Evolutionary conservation across 92 coral and sea anemone species (phyloP), one percentile per base, ranked within the genome.

Genomic region (Metridium senile): DNA sequence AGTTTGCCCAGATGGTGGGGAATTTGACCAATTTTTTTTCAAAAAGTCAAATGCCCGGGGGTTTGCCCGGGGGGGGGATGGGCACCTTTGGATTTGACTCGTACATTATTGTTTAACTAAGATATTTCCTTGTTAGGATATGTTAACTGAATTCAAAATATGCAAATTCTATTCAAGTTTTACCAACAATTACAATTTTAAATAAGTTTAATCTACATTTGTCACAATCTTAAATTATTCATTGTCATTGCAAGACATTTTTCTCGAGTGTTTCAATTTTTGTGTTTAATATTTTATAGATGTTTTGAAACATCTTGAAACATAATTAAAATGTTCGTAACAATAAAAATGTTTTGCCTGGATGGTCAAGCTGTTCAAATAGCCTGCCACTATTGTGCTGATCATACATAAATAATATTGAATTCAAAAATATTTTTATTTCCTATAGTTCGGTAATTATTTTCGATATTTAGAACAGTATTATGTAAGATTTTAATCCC

Each of bases 281-380:
- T 59, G 11, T 59, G 11, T 22, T 8, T 19, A 59, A 59, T 23
- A n/a, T 59, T 59, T 59, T 59, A 25, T 21, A 19, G 26, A 22
- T 59, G 7, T 59, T 59, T 4, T 59, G 22, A 54, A 20, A 54
- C 1, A 26, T 59, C 22, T 59, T 16, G 61, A 54, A 54, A 21
- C 61, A 17, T 17, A 54, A 54, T 30, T 63, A 1, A 6, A 3
- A 63, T 63, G 11, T 63, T 29, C 43, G 31, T 3, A 28, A 63
- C 29, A 63, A 63, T 63, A 31, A 31, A 1, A 28, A 63, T 11
- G 69, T 63, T 63, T 63, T 63, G 69, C 20, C 27, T 63, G 43
- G 27, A 31, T 29, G 69, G 69, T 27, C 69, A 28, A 63, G 69
- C 69, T 63, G 69, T 23, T 10, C 25, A 28, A 63, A 63, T 63